Conservation (phyloP, 2,113 vertebrate genomes). For the Microtus ochrogaster region DNA sequence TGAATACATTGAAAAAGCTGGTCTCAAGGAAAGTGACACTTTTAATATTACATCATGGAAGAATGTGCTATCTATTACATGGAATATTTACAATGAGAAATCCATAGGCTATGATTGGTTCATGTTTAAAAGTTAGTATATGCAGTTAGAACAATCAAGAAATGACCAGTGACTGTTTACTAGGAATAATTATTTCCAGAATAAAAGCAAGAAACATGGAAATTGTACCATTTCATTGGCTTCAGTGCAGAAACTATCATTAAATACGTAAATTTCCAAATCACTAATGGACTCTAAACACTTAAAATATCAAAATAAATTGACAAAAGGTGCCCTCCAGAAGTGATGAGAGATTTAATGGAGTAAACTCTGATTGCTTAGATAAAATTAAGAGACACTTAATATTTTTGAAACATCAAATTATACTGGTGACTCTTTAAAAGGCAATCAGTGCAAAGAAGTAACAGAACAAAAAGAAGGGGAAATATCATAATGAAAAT, state of each 20-base stretch:
- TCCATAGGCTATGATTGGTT: neutral
- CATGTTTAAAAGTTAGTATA: slow-evolving; percentile 1
- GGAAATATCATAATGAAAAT: neutral
- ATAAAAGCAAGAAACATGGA: neutral
- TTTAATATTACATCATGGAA: neutral
- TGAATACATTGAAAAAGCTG: neutral
- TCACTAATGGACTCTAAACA: neutral
- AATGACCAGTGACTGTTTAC: neutral
- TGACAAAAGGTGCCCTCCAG: neutral
- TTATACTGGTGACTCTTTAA: neutral
- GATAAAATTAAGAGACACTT: neutral
- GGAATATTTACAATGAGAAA: slow-evolving; percentile 30
- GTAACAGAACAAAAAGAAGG: neutral
- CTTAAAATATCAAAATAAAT: slow-evolving; percentile 41
- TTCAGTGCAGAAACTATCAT: slow-evolving; percentile 8
- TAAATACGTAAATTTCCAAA: slow-evolving; percentile 4
- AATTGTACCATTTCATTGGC: neutral
- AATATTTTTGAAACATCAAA: slow-evolving; percentile 6
- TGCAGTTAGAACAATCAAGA: neutral
- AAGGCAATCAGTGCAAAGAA: neutral
- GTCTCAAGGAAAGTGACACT: neutral
- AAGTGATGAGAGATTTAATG: neutral
- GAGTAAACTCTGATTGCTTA: neutral
- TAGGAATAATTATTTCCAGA: neutral
- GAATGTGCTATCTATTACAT: neutral